Base-by-base conservation (phyloP, 2,888 invertebrate species). In the Dermolepida albohirtum region DNA sequence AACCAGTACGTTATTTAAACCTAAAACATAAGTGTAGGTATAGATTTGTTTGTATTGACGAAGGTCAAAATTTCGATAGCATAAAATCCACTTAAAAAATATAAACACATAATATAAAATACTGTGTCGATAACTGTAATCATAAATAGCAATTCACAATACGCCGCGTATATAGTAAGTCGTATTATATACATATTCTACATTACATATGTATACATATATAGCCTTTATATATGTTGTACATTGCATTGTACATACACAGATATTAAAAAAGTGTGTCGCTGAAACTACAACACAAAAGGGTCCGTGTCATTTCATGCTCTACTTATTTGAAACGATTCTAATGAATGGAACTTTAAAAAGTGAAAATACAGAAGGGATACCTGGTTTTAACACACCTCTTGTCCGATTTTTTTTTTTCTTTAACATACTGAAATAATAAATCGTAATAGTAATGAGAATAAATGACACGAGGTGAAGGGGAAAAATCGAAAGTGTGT, bases 291-390 rank as follows among this genome's bases (percentile, higher is more conserved):
- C 34, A 34, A 34, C 34, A 34, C 34, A 34, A 34, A 34, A 34
- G 34, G 34, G 34, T 27, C 27, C 52, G n/a, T 17, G 22, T 52
- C 16, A 51, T 54, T 65, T 29, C 65, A 65, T 16, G 65, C 65
- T 65, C 65, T 65, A 65, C 54, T 65, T 65, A 10, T 12, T 34
- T 22, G 27, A 17, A 16, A 29, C 52, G 43, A 43, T 34, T 44
- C 44, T 44, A 54, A 54, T 55, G 44, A 34, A 34, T 34, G 34
- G 34, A 27, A 34, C 51, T 54, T 54, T 59, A 59, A 65, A 65
- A 65, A 65, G 65, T 65, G 65, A 65, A 65, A 55, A 16, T 50
- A 43, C 52, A 52, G 43, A 65, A 52, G 65, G 65, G 59, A 59
- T 44, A 29, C 44, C 44, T 44, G 41, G 44, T 34, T 44, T 59